Base-by-base conservation (phyloP, 2,797 vertebrate species). In the Psittacula echo region DNA sequence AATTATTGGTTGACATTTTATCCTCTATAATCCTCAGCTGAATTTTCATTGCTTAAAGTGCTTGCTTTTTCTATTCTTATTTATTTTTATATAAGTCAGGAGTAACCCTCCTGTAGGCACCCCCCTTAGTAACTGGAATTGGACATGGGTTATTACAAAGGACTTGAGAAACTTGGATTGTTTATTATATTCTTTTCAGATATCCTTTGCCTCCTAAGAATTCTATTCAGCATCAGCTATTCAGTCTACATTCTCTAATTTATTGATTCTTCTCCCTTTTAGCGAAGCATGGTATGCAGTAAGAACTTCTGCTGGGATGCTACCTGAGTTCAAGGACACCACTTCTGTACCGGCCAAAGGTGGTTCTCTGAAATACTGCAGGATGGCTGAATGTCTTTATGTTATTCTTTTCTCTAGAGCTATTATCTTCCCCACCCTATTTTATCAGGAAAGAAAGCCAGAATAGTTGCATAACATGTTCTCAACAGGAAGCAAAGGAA, bases 401-500 rank as follows among this genome's bases (percentile, higher is more conserved):
- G 22, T 53, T 27, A 60, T 29, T 58, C 29, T 79, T 45, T 89
- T 56, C 45, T 47, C 75, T 48, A 42, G 16, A 94, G 27, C 74
- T 82, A n/a, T 30, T 18, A 16, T 54, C 47, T 65, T 71, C 64
- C 82, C 44, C 61, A 77, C 61, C 58, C 48, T 23, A 10, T n/a
- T 78, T 77, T 29, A 68, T 0, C 1, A 85, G 41, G 54, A 91
- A 81, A 81, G 34, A 62, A 87, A 92, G 68, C 42, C 94, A 91
- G 66, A 66, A 82, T 29, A 85, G 45, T 91, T 92, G 83, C 65
- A 68, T 53, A 95, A 95, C 13, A 15, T 22, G 24, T 58, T 87
- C 84, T 72, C 75, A 80, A 72, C 62, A 88, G 70, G 82, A 93
- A 93, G 82, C 13, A 72, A 93, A 75, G 42, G 75, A 84, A 84